A percentile compares a stretch with the other conserved stretches of the same genome.
Conservation (phyloP, 2,888 invertebrate species). For the Sesia apiformis region DNA sequence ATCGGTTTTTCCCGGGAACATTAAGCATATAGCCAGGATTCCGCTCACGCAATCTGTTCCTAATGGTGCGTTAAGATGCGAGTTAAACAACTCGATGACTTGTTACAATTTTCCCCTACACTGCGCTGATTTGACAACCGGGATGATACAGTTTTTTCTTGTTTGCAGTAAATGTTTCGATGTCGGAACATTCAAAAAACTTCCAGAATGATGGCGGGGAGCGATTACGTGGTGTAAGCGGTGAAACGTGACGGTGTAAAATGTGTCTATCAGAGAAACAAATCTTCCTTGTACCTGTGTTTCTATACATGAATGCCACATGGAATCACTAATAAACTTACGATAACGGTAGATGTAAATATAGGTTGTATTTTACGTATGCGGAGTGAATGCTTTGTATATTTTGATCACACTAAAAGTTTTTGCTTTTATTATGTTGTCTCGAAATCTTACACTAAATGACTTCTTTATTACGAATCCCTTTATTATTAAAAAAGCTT, state of each 20-base stretch:
- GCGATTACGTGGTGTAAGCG: neutral
- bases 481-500: too few species aligned
- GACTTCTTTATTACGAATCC: too few species aligned
- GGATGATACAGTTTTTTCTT: constrained; percentile 17
- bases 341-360: too few species aligned
- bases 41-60: constrained; percentile 57
- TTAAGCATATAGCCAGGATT: constrained; percentile 60
- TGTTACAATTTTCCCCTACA: constrained; percentile 46
- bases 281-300: too few species aligned
- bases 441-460: too few species aligned
- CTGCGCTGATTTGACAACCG: constrained; percentile 23
- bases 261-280: too few species aligned
- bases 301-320: too few species aligned
- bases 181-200: neutral
- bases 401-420: too few species aligned
- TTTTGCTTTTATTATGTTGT: too few species aligned
- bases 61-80: constrained; percentile 64
- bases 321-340: too few species aligned
- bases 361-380: too few species aligned
- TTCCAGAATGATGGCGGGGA: neutral
- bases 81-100: constrained; percentile 55
- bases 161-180: neutral
- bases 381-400: too few species aligned
- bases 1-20: constrained; percentile 59
- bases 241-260: neutral